Percentiles rank a stretch among this genome's conserved stretches.
These are phyloP conservation scores for Trichopoda pennipes DNA, from an alignment of 2,888 invertebrate genomes.

Conservation along the genomic window DNA sequence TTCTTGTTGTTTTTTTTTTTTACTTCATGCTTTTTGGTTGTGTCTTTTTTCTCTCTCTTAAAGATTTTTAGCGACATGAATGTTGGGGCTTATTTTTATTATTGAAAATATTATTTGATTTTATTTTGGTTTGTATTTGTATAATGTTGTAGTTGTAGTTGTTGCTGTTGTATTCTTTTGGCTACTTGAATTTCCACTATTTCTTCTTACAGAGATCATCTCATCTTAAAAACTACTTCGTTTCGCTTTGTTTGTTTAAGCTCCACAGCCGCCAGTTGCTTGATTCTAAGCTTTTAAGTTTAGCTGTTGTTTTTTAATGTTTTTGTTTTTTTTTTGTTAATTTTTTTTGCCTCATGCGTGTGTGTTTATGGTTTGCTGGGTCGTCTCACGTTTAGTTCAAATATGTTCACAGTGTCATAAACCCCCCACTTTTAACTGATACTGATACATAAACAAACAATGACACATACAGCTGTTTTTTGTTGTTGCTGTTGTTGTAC, in stretches of 20 bases:
- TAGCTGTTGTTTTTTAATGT: constrained; percentile 46
- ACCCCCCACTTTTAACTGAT: constrained; percentile 20
- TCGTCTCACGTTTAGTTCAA: constrained; percentile 28
- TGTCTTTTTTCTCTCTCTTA: constrained; percentile 11
- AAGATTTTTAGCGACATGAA: constrained; percentile 18
- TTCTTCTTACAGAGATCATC: constrained; percentile 60
- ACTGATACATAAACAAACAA: constrained; percentile 38
- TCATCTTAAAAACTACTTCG: constrained; percentile 40
- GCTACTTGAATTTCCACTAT: constrained; percentile 42
- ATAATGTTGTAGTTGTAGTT: constrained; percentile 6
- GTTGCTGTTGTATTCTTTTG: constrained; percentile 26
- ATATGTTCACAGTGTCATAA: constrained; percentile 13
- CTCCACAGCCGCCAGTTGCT: constrained; percentile 53
- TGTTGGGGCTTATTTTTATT: background rate
- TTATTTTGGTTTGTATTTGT: background rate
- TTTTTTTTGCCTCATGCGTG: background rate
- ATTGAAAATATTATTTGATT: background rate
- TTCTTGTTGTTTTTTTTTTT: background rate
- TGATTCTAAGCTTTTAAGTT: constrained; percentile 48
- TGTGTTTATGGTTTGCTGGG: constrained; percentile 7
- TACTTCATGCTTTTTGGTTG: background rate
- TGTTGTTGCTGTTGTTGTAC: too few species aligned
- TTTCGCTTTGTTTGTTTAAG: constrained; percentile 29
- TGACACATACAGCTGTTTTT: constrained; percentile 55
- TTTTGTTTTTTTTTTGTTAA: background rate